Evolutionary conservation across 2,888 invertebrate genomes (phyloP).

Genomic region (Shargacucullia verbasci): DNA sequence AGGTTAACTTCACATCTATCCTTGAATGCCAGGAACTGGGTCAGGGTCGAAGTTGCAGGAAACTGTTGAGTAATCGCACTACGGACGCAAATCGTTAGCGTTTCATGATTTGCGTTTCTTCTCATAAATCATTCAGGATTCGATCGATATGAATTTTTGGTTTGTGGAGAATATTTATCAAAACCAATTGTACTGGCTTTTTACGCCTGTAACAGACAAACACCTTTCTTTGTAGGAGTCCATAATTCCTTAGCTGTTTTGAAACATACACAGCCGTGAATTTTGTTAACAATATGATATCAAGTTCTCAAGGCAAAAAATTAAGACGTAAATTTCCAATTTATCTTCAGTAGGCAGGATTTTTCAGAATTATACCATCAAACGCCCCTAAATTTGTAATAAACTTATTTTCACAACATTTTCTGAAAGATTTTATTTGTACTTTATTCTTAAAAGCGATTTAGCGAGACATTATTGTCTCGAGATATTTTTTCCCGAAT

Average conservation of each 20-base stretch:
- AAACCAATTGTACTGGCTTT: no score
- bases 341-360: no score
- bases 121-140: conserved; percentile 26
- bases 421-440: conserved; percentile 7
- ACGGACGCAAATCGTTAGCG: conserved; percentile 37
- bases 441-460: conserved; percentile 26
- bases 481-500: conserved; percentile 32
- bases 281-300: no score
- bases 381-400: not conserved
- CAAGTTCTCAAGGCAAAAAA: no score
- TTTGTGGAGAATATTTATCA: no score
- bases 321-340: no score
- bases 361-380: not conserved
- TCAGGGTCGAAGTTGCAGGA: conserved; percentile 51
- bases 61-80: conserved; percentile 43
- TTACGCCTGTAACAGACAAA: no score
- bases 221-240: no score
- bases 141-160: conserved; percentile 6
- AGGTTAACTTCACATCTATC: conserved; percentile 37
- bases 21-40: conserved; percentile 34
- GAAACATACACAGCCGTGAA: no score
- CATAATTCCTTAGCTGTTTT: no score
- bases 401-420: conserved; percentile 4
- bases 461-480: conserved; percentile 18
- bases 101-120: conserved; percentile 24